These are phyloP conservation scores for Dugesia japonica DNA, from an alignment of 2,888 invertebrate species.

Conservation along the genomic window DNA sequence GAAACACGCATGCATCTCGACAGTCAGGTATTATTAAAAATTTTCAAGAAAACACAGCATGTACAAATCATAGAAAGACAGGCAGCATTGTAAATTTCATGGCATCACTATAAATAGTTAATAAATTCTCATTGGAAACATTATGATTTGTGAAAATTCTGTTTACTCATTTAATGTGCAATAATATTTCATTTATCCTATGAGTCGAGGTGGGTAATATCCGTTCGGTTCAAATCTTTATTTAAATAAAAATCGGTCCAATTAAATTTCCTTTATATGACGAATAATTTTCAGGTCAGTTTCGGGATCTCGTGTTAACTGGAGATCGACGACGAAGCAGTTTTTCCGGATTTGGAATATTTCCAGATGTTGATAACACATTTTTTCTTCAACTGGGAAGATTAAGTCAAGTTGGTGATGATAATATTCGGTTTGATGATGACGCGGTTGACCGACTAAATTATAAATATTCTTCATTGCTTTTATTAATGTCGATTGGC, in stretches of 20 bases:
- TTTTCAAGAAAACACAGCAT: neutral
- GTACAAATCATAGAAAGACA: neutral
- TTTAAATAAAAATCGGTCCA: neutral
- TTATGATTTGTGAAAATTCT: neutral
- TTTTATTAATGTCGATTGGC: neutral
- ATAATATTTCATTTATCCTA: neutral
- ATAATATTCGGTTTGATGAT: neutral
- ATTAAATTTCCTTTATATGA: neutral
- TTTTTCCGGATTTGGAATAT: neutral
- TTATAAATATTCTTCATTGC: slow-evolving; percentile 7
- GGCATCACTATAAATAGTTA: neutral
- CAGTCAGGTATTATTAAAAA: too few relatives aligned
- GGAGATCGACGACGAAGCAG: neutral
- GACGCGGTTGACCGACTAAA: neutral
- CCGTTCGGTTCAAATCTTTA: too few relatives aligned
- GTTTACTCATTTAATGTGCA: neutral
- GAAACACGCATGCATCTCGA: neutral
- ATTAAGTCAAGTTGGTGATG: neutral
- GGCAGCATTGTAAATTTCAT: slow-evolving; percentile 6
- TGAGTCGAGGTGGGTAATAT: neutral
- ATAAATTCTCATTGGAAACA: neutral
- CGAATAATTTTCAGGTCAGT: neutral
- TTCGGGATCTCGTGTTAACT: neutral
- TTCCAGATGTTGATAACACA: neutral
- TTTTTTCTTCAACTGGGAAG: neutral